Conservation (phyloP, 1,140 invertebrate genomes). For the Hyles euphorbiae region DNA sequence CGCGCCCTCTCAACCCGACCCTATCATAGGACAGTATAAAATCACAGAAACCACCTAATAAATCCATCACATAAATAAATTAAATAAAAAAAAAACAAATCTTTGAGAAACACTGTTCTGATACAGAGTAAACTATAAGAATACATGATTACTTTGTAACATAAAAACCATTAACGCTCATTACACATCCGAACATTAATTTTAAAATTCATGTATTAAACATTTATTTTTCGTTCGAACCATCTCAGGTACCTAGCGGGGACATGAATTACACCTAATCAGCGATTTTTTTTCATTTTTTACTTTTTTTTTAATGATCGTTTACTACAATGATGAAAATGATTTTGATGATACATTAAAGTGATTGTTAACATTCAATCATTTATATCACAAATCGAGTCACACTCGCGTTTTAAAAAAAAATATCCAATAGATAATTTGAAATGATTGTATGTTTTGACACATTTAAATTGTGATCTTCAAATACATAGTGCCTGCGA, state of each 20-base stretch:
- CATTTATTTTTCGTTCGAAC: slow-evolving; percentile 38
- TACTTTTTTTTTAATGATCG: slow-evolving; percentile 11
- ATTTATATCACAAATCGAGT: slow-evolving; percentile 59
- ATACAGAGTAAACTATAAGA: slow-evolving; percentile 6
- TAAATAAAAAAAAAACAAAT: slow-evolving; percentile 40
- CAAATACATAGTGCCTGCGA: background rate
- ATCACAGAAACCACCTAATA: slow-evolving; percentile 55
- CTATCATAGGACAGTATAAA: slow-evolving; percentile 38
- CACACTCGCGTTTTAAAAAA: slow-evolving; percentile 24
- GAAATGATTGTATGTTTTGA: no score
- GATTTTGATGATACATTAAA: background rate
- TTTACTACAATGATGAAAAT: slow-evolving; percentile 4
- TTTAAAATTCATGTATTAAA: slow-evolving; percentile 15
- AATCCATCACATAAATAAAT: slow-evolving; percentile 38
- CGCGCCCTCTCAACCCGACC: slow-evolving; percentile 40
- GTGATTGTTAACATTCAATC: slow-evolving; percentile 7
- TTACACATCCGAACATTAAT: slow-evolving; percentile 5
- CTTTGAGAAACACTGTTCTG: slow-evolving; percentile 73
- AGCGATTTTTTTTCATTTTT: slow-evolving; percentile 7
- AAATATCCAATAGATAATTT: no score
- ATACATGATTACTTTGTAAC: slow-evolving; percentile 34
- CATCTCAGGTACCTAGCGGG: slow-evolving; percentile 67
- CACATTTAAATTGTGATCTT: no score
- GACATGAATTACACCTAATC: slow-evolving; percentile 38
- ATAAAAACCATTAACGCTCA: slow-evolving; percentile 37